These are phyloP conservation scores for Podarcis cretensis DNA, from an alignment of 2,113 vertebrate genomes.

Conservation along the genomic window DNA sequence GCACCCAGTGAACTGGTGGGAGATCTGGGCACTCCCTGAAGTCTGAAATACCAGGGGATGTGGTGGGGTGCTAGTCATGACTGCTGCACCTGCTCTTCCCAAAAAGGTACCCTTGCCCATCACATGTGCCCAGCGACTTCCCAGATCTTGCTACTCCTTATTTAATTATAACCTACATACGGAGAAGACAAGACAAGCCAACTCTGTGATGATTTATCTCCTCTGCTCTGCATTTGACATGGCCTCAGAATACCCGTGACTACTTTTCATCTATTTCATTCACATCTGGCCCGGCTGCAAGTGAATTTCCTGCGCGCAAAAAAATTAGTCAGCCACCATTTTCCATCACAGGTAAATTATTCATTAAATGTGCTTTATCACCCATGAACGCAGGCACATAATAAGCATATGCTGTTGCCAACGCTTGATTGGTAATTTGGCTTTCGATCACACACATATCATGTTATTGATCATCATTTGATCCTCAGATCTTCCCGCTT, in stretches of 20 bases:
- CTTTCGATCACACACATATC: background rate
- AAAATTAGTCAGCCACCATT: background rate
- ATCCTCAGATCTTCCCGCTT: background rate
- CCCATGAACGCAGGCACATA: background rate
- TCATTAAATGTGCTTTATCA: background rate
- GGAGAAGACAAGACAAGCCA: background rate
- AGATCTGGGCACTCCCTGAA: background rate
- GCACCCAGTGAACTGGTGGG: background rate
- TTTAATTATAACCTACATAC: background rate
- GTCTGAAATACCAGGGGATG: background rate
- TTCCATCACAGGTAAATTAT: background rate
- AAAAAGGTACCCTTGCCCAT: background rate
- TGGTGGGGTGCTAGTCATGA: background rate
- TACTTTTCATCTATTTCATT: background rate
- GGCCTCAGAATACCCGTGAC: background rate
- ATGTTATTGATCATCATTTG: background rate
- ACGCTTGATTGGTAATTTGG: background rate
- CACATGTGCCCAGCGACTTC: background rate
- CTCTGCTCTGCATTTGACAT: conserved; percentile 4
- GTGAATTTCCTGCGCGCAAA: background rate
- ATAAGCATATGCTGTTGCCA: background rate
- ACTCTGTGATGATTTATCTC: conserved; percentile 1
- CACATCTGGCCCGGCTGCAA: background rate
- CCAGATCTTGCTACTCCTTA: background rate
- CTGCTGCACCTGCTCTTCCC: background rate